Evolutionary conservation across 2,888 invertebrate species (phyloP).

Genomic region (Neoaliturus tenellus): DNA sequence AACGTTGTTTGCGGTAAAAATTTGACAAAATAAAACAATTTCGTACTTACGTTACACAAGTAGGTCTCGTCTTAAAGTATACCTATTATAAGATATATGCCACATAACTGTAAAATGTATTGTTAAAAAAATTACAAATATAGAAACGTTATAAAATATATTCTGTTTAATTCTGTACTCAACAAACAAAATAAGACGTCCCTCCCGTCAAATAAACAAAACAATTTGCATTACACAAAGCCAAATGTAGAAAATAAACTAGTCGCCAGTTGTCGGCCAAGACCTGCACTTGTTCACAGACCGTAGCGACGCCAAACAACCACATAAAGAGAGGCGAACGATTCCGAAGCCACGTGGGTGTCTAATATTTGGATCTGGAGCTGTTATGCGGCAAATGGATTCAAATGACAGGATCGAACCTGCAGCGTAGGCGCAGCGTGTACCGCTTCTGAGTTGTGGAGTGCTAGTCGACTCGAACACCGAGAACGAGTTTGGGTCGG

Average conservation of each 20-base stretch:
- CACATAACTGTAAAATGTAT: too few relatives aligned
- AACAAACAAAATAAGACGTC: too few relatives aligned
- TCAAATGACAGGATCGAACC: background rate
- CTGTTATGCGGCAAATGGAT: conserved; percentile 20
- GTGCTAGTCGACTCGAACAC: background rate
- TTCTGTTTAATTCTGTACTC: too few relatives aligned
- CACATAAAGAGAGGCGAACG: background rate
- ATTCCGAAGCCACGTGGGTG: background rate
- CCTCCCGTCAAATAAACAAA: too few relatives aligned
- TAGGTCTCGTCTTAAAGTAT: too few relatives aligned
- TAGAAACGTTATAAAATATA: too few relatives aligned
- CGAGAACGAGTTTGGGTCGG: background rate
- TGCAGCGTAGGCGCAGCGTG: background rate
- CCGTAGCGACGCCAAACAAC: background rate
- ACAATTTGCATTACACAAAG: too few relatives aligned
- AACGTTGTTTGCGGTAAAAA: too few relatives aligned
- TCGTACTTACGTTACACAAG: too few relatives aligned
- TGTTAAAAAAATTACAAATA: too few relatives aligned
- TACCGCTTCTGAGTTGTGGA: background rate
- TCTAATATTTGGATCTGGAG: conserved; percentile 18
- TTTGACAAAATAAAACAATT: too few relatives aligned
- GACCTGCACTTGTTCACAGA: conserved; percentile 18
- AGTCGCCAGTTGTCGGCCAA: background rate
- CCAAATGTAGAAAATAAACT: background rate
- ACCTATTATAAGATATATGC: too few relatives aligned